These are phyloP conservation scores for Sarcophaga variegata DNA, from an alignment of 2,888 invertebrate species.

Conservation along the genomic window DNA sequence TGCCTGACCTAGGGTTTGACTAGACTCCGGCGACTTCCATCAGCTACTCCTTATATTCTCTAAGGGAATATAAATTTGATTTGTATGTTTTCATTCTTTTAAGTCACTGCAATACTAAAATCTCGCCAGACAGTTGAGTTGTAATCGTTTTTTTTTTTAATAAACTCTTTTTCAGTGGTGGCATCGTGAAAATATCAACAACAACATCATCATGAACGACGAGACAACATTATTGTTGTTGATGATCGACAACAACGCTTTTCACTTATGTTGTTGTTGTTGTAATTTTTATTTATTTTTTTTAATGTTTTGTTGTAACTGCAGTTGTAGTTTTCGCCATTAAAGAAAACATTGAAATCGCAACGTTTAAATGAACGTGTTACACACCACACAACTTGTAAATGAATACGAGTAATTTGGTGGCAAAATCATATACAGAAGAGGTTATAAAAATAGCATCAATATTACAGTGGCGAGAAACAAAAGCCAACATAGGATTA, in stretches of 20 bases:
- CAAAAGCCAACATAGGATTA: no score
- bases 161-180: no score
- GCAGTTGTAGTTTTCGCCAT: conserved; percentile 11
- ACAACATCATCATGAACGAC: conserved; percentile 44
- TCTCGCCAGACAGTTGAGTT: no score
- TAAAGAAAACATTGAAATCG: conserved; percentile 31
- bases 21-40: no score
- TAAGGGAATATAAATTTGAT: no score
- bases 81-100: neutral
- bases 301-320: conserved; percentile 23
- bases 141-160: no score
- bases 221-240: conserved; percentile 3
- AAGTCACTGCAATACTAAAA: neutral
- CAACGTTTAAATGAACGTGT: conserved; percentile 34
- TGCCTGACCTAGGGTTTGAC: no score
- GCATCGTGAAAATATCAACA: neutral
- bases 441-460: neutral
- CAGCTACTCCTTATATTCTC: no score
- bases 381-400: conserved; percentile 5
- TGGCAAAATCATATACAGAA: neutral
- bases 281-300: conserved; percentile 11
- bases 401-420: neutral
- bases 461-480: neutral
- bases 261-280: neutral
- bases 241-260: conserved; percentile 50